Percentiles rank a stretch among this genome's conserved stretches.
Conservation (phyloP, 2,797 vertebrate species). For the Geotrypetes seraphini region DNA sequence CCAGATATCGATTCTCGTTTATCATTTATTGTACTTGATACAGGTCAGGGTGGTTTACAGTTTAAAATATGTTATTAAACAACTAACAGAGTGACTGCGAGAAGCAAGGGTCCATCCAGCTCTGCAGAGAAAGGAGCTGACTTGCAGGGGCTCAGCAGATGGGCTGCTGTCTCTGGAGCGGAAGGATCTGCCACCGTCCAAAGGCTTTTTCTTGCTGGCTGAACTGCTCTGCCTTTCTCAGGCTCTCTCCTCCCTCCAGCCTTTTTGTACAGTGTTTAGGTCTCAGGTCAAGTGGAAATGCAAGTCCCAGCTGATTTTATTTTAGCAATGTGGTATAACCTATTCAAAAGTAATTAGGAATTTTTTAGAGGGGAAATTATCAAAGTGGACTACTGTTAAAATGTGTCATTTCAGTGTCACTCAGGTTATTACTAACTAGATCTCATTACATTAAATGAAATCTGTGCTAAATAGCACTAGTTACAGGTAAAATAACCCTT, state of each 20-base stretch:
- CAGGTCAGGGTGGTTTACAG: too few relatives aligned
- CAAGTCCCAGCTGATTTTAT: slow-evolving; percentile 55
- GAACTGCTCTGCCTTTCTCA: slow-evolving; percentile 58
- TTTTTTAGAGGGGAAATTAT: too few relatives aligned
- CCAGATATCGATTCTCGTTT: too few relatives aligned
- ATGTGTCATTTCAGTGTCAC: too few relatives aligned
- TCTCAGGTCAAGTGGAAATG: slow-evolving; percentile 55
- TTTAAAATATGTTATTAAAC: too few relatives aligned
- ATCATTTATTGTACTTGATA: too few relatives aligned
- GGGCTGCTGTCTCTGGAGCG: slow-evolving; percentile 70
- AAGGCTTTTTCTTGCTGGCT: slow-evolving; percentile 62
- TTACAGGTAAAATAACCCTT: too few relatives aligned
- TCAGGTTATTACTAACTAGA: too few relatives aligned
- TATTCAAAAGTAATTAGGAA: slow-evolving; percentile 71
- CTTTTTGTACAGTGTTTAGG: slow-evolving; percentile 66
- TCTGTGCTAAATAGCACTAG: too few relatives aligned
- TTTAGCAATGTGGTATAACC: slow-evolving; percentile 60
- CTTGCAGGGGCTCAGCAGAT: slow-evolving; percentile 77
- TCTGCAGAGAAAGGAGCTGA: slow-evolving; percentile 58
- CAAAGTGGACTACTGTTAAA: too few relatives aligned
- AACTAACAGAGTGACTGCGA: slow-evolving; percentile 72
- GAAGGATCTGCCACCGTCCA: slow-evolving; percentile 71
- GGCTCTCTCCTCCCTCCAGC: slow-evolving; percentile 51
- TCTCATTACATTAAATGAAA: too few relatives aligned
- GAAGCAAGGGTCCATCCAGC: slow-evolving; percentile 74